Percentiles rank a stretch among this genome's conserved stretches.
Conservation (phyloP, 2,888 invertebrate genomes). For the Cacoxenus indagator region DNA sequence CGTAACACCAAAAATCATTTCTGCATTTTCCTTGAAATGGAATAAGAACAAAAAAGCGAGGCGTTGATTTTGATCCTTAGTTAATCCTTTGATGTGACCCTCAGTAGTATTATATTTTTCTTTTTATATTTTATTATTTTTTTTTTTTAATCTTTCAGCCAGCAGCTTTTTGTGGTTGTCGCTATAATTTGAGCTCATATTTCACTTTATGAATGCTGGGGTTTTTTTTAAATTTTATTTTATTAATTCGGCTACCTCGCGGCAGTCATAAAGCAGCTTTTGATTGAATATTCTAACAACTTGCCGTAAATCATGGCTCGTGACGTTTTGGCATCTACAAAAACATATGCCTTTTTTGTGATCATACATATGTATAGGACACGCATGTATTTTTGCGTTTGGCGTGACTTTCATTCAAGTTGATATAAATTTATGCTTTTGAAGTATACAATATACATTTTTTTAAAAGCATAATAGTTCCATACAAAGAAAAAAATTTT, state of each 20-base stretch:
- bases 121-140: conserved; percentile 19
- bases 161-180: neutral
- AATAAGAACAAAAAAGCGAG: conserved; percentile 27
- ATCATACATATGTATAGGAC: neutral
- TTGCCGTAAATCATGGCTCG: conserved; percentile 53
- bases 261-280: conserved; percentile 49
- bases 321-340: neutral
- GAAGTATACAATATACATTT: neutral
- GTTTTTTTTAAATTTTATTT: conserved; percentile 30
- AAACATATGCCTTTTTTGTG: neutral
- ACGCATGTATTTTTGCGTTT: too few species aligned
- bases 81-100: conserved; percentile 63
- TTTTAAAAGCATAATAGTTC: neutral
- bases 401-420: neutral
- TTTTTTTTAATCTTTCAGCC: conserved; percentile 1
- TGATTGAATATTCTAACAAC: conserved; percentile 57
- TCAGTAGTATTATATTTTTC: conserved; percentile 41
- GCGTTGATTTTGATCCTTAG: conserved; percentile 46
- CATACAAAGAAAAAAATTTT: neutral
- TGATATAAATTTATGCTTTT: neutral
- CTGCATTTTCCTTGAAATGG: conserved; percentile 57
- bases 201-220: conserved; percentile 49
- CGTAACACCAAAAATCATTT: neutral
- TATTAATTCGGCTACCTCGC: conserved; percentile 43
- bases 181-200: conserved; percentile 61